A percentile compares a stretch with the other conserved stretches of the same genome.
Evolutionary conservation across 2,888 invertebrate genomes (phyloP).

Genomic region (Archaeoteleia sp.): DNA sequence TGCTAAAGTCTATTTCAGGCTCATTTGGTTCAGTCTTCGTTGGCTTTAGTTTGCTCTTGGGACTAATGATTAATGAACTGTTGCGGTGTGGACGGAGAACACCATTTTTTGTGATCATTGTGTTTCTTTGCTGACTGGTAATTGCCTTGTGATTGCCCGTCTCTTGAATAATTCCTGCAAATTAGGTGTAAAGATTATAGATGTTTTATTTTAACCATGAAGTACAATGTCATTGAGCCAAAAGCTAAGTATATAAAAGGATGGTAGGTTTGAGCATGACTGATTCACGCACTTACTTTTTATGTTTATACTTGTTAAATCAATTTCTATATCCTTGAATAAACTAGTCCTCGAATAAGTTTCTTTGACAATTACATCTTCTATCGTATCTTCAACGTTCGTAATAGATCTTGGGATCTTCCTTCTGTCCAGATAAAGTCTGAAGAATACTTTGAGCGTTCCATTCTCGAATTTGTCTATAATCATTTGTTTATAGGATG

Average conservation of each 20-base stretch:
- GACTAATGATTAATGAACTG: constrained; percentile 63
- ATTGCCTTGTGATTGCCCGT: constrained; percentile 55
- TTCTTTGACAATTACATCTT: constrained; percentile 85
- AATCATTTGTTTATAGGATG: constrained; percentile 73
- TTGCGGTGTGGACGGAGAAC: constrained; percentile 67
- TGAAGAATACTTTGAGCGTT: constrained; percentile 85
- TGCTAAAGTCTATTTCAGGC: constrained; percentile 68
- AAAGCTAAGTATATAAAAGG: too few species aligned
- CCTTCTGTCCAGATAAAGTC: constrained; percentile 86
- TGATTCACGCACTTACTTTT: constrained; percentile 77
- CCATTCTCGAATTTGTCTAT: constrained; percentile 87
- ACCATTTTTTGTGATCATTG: constrained; percentile 73
- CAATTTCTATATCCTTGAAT: constrained; percentile 85
- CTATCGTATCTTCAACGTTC: constrained; percentile 85
- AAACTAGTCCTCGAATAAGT: constrained; percentile 83
- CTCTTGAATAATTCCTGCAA: constrained; percentile 65
- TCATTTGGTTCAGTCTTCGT: constrained; percentile 62
- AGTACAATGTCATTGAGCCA: neutral
- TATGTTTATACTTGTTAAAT: constrained; percentile 83
- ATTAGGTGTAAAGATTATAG: neutral
- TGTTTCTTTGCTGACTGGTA: constrained; percentile 64
- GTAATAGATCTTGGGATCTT: constrained; percentile 86
- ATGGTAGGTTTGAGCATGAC: too few species aligned
- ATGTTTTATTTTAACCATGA: constrained; percentile 2
- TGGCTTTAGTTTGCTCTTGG: constrained; percentile 62